Conservation (phyloP, 2,888 invertebrate species). For the Eupelmus urozonus region DNA sequence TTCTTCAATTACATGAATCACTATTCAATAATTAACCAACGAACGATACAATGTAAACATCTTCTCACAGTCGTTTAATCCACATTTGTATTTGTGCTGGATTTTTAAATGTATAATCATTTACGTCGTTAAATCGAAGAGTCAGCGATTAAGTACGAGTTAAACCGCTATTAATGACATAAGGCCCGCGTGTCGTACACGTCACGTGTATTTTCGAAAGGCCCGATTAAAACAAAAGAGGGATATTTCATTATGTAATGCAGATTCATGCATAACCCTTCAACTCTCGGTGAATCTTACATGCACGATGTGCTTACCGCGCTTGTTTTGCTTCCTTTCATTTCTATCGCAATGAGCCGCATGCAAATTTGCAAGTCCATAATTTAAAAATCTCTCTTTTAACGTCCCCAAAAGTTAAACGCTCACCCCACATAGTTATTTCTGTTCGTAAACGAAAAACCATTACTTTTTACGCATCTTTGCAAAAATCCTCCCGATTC, state of each 20-base stretch:
- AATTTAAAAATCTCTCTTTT: too few relatives aligned
- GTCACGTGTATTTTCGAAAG: too few relatives aligned
- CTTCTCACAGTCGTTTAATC: background rate
- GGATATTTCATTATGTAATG: slow-evolving; percentile 8
- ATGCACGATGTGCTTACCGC: background rate
- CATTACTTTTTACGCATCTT: too few relatives aligned
- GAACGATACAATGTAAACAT: too few relatives aligned
- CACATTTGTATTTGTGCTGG: slow-evolving; percentile 2
- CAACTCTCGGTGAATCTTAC: slow-evolving; percentile 1
- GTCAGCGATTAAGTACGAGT: slow-evolving; percentile 6
- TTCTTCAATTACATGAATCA: too few relatives aligned
- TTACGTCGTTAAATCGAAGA: slow-evolving; percentile 11
- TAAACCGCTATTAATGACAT: background rate
- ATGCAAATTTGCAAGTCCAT: background rate
- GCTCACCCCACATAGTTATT: too few relatives aligned
- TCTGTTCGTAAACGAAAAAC: too few relatives aligned
- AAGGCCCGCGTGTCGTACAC: too few relatives aligned
- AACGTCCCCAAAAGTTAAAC: too few relatives aligned
- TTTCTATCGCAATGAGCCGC: slow-evolving; percentile 1
- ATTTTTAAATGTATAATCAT: slow-evolving; percentile 17
- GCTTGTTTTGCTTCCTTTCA: background rate
- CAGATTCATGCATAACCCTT: slow-evolving; percentile 1
- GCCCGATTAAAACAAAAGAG: slow-evolving; percentile 7
- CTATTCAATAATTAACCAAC: too few relatives aligned
- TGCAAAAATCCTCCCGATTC: too few relatives aligned